These are phyloP conservation scores for Ochropacha duplaris DNA, from an alignment of 2,888 invertebrate species.

Conservation along the genomic window DNA sequence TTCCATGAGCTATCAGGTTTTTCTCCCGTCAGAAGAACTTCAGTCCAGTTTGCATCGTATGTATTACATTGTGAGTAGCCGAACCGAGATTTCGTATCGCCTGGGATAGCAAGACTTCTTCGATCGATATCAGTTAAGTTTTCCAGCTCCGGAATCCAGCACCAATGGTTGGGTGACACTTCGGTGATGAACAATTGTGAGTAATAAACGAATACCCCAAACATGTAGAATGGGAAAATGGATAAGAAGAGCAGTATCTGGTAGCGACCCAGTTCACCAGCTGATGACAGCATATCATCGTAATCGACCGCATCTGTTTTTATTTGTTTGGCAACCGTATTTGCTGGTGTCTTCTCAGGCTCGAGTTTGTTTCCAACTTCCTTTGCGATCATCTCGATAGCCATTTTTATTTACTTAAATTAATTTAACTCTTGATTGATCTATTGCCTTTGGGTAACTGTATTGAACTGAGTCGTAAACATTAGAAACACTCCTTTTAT, in stretches of 20 bases:
- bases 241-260: slow-evolving; percentile 43
- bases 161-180: slow-evolving; percentile 52
- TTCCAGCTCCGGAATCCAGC: slow-evolving; percentile 46
- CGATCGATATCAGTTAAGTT: slow-evolving; percentile 46
- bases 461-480: not conserved
- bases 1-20: slow-evolving; percentile 45
- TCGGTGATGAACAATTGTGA: slow-evolving; percentile 52
- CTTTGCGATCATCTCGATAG: slow-evolving; percentile 8
- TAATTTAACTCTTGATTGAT: not conserved
- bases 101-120: slow-evolving; percentile 43
- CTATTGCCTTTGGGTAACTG: not conserved
- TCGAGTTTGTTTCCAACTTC: slow-evolving; percentile 15
- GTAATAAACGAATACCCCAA: slow-evolving; percentile 45
- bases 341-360: slow-evolving; percentile 1
- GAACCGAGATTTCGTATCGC: slow-evolving; percentile 36
- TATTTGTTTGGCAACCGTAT: not conserved
- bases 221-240: slow-evolving; percentile 48
- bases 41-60: slow-evolving; percentile 56
- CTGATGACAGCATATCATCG: slow-evolving; percentile 46
- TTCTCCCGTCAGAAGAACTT: slow-evolving; percentile 36
- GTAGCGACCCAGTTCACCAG: slow-evolving; percentile 50
- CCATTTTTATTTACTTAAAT: slow-evolving; percentile 12
- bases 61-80: slow-evolving; percentile 53
- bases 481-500: not conserved
- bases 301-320: slow-evolving; percentile 31